phyloP scores from a whole-genome alignment of 2,113 vertebrate genomes.

The Pelobates fuscus region DNA sequence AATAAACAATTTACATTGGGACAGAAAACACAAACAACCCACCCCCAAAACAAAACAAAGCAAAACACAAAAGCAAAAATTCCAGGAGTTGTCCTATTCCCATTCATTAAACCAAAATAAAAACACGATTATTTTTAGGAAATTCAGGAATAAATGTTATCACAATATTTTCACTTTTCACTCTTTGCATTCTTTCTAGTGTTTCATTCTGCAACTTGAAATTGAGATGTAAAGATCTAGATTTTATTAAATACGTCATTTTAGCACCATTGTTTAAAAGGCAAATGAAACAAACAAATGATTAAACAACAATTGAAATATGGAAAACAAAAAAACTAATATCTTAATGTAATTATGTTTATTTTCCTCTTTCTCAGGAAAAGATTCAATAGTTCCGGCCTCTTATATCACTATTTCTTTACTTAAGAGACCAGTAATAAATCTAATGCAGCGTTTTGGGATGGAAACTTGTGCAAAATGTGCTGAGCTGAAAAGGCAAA shows the following conservation, averaged over 20 bases:
- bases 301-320: no score
- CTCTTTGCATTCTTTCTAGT: no score
- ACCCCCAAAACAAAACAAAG: not conserved
- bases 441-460: no score
- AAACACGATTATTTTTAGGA: conserved; percentile 17
- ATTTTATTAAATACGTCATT: not conserved
- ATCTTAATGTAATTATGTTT: no score
- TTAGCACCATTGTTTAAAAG: conserved; percentile 44
- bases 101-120: conserved; percentile 20
- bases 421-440: no score
- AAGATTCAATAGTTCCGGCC: no score
- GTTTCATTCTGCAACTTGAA: conserved; percentile 17
- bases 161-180: no score
- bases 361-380: no score
- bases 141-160: conserved; percentile 16
- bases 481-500: no score
- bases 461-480: no score
- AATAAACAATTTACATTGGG: conserved; percentile 44
- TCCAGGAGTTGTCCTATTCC: conserved; percentile 28
- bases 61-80: conserved; percentile 7
- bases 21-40: not conserved
- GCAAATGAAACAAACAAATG: not conserved
- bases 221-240: conserved; percentile 12
- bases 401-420: no score
- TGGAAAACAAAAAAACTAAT: no score